Evolutionary conservation across 1,140 invertebrate genomes (phyloP).

Genomic region (Bombus cullumanus): DNA sequence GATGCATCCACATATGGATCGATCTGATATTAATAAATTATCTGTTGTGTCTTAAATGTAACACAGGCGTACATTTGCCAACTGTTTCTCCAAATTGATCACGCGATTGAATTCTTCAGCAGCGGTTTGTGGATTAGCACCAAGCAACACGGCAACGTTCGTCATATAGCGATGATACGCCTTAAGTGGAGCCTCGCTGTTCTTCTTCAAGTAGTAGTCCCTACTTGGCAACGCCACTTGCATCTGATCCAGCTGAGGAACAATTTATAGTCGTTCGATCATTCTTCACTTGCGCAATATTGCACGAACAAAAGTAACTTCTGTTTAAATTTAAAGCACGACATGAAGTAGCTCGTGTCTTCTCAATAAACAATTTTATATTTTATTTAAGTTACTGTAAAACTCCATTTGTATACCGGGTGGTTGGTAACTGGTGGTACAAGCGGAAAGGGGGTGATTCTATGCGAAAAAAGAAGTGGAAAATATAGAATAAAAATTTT

Average conservation of each 20-base stretch:
- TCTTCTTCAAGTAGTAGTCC: slow-evolving; percentile 91
- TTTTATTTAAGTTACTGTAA: background rate
- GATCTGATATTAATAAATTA: too few species aligned
- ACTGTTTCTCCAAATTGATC: slow-evolving; percentile 89
- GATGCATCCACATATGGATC: too few species aligned
- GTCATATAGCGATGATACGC: slow-evolving; percentile 92
- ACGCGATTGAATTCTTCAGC: slow-evolving; percentile 87
- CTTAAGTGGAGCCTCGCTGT: slow-evolving; percentile 85
- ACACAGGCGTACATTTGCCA: slow-evolving; percentile 87
- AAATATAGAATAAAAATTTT: too few species aligned
- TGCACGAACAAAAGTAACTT: background rate
- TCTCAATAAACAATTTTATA: too few species aligned
- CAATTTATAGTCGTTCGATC: background rate
- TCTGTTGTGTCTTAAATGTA: too few species aligned
- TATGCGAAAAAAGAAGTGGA: too few species aligned
- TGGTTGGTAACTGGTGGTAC: too few species aligned
- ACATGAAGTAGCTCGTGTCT: background rate
- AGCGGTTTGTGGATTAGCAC: slow-evolving; percentile 86
- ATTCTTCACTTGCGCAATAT: background rate
- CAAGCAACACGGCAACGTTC: slow-evolving; percentile 88
- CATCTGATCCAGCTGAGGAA: slow-evolving; percentile 90
- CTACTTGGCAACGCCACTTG: slow-evolving; percentile 90
- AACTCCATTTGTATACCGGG: background rate
- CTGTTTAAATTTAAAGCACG: background rate
- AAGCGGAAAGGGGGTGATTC: too few species aligned